Percentiles rank a stretch among this genome's conserved stretches.
phyloP scores from a whole-genome alignment of 1,140 invertebrate species.

The Berghia stephanieae region DNA sequence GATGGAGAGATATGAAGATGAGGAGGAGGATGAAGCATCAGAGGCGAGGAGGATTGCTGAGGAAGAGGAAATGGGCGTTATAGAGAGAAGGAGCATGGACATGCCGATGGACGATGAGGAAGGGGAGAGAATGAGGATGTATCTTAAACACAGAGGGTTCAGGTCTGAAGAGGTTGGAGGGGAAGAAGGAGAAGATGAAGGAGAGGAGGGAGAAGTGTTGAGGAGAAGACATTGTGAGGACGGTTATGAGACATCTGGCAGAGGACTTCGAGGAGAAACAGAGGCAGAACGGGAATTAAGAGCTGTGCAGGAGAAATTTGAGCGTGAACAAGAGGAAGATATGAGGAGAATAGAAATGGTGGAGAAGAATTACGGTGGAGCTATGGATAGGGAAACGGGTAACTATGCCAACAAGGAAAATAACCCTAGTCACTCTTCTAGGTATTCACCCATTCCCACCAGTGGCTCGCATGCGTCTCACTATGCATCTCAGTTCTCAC shows the following conservation, averaged over 20 bases:
- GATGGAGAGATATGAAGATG: constrained; percentile 23
- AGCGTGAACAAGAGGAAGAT: neutral
- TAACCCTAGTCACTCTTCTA: too few species aligned
- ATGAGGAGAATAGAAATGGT: too few species aligned
- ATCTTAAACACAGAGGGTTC: neutral
- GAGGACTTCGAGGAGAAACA: too few species aligned
- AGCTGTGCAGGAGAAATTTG: neutral
- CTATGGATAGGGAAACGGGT: neutral
- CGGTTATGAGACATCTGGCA: too few species aligned
- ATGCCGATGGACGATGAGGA: neutral
- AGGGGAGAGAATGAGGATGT: neutral
- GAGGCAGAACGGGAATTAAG: neutral
- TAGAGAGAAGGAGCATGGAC: neutral
- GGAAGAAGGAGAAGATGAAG: constrained; percentile 2
- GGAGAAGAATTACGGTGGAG: neutral
- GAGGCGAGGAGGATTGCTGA: neutral
- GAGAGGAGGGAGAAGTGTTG: too few species aligned
- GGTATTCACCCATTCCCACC: too few species aligned
- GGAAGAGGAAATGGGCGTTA: neutral
- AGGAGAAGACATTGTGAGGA: neutral
- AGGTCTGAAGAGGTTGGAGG: neutral
- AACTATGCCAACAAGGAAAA: too few species aligned
- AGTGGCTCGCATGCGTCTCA: too few species aligned
- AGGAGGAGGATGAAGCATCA: constrained; percentile 19
- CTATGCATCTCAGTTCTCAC: too few species aligned